These are phyloP conservation scores for Norana najaformis DNA, from an alignment of 2,888 invertebrate genomes.

Conservation along the genomic window DNA sequence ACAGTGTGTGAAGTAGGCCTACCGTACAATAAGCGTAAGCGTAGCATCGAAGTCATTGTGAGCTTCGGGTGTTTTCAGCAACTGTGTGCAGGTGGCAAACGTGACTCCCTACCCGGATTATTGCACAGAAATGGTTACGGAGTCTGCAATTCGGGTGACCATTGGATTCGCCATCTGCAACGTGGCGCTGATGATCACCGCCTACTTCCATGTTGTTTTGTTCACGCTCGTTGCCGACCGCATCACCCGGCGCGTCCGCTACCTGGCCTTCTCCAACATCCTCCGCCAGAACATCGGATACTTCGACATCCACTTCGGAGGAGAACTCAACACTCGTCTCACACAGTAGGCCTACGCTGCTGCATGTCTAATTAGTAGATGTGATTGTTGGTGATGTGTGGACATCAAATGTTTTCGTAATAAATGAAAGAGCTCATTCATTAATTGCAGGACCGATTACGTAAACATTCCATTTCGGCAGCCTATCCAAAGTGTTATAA, in stretches of 20 bases:
- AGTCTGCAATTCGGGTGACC: conserved; percentile 23
- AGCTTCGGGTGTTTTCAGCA: neutral
- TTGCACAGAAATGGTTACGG: conserved; percentile 16
- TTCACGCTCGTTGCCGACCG: conserved; percentile 41
- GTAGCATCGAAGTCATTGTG: neutral
- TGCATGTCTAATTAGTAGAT: neutral
- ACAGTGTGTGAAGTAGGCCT: neutral
- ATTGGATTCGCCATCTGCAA: conserved; percentile 32
- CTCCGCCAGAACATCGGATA: conserved; percentile 46
- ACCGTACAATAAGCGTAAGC: neutral
- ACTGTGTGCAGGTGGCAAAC: conserved; percentile 9
- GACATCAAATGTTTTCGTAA: too few relatives aligned
- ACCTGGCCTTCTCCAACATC: conserved; percentile 42
- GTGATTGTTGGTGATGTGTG: too few relatives aligned
- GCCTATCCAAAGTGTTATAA: too few relatives aligned
- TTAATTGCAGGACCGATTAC: too few relatives aligned
- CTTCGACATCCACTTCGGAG: conserved; percentile 43
- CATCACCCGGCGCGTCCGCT: conserved; percentile 39
- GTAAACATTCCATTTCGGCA: too few relatives aligned
- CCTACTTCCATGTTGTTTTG: conserved; percentile 37
- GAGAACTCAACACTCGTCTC: conserved; percentile 48
- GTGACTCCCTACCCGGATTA: neutral
- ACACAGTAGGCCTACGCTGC: conserved; percentile 46
- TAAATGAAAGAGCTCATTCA: too few relatives aligned
- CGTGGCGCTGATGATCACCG: conserved; percentile 27